Evolutionary conservation across 92 coral and sea anemone species (phyloP), one percentile per base, ranked within the genome.

Genomic region (Bergia sp.): DNA sequence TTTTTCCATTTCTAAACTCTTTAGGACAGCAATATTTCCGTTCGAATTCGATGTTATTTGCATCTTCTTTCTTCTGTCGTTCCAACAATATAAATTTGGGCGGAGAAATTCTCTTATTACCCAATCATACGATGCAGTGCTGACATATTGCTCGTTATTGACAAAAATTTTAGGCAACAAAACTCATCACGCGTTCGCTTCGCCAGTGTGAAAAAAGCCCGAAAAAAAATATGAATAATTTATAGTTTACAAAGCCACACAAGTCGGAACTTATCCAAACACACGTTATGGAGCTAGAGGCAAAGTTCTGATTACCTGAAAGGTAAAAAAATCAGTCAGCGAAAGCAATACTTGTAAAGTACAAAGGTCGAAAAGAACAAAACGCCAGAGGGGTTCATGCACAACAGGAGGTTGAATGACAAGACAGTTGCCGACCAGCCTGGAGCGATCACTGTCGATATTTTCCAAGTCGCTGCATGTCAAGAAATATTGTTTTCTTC

Each of bases 61-160:
- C 64, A 18, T 13, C 49, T 18, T 36, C 20, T n/a, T 5, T 67
- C 23, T 13, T 44, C 58, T 11, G 16, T 40, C 41, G 42, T 5
- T 65, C 40, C 82, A 66, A 64, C 7, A 37, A 67, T 36, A 47
- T 21, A 16, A 43, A 71, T 10, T 69, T 29, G 87, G 87, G 87
- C 78, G 87, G 87, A 84, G 87, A 84, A 84, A 29, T 41, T 69
- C 79, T 84, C 65, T 16, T 84, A 74, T 84, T 84, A 71, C 79
- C 87, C 87, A 84, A 84, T 84, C 87, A 71, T 84, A 71, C 87
- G 79, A 84, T 45, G 42, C 9, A 37, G 58, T 84, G 87, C 66
- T 84, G 87, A 84, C 87, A 84, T 67, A 45, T 72, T 37, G 43
- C 61, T 37, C 87, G 4, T 37, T 65, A 21, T 65, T 69, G 79